Evolutionary conservation across 2,113 vertebrate species (phyloP).

Genomic region (Colaptes auratus): DNA sequence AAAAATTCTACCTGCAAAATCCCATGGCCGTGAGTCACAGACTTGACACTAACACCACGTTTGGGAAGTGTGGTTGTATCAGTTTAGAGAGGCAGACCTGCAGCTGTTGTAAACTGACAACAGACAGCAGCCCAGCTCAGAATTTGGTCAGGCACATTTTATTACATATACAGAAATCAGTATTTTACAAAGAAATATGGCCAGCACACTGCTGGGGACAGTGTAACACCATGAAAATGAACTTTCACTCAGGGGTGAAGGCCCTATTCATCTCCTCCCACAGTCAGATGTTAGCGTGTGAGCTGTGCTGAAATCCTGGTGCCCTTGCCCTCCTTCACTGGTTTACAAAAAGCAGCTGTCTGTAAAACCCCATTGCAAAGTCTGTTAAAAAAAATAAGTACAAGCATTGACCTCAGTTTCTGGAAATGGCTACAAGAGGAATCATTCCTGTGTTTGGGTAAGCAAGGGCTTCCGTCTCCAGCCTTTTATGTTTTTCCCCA

Average conservation of each 20-base stretch:
- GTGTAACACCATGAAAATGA: neutral
- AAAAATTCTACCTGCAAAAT: neutral
- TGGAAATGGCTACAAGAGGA: slow-evolving; percentile 1
- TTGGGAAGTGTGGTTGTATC: neutral
- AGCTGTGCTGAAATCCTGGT: neutral
- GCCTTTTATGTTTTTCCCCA: neutral
- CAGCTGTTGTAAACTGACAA: neutral
- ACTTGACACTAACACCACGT: neutral
- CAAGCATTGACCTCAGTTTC: neutral
- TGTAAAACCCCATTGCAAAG: slow-evolving; percentile 19
- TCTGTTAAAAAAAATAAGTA: slow-evolving; percentile 12
- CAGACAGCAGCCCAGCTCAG: neutral
- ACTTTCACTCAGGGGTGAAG: neutral
- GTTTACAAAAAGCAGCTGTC: neutral
- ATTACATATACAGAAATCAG: neutral
- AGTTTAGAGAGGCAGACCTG: neutral
- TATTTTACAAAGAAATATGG: neutral
- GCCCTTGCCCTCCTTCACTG: neutral
- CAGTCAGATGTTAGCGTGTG: rapidly evolving
- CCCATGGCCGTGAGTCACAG: no score
- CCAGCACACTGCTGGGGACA: neutral
- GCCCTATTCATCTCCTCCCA: neutral
- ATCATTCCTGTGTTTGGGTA: slow-evolving; percentile 7
- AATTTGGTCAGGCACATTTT: neutral
- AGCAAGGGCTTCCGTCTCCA: neutral